These are phyloP conservation scores for Cephus spinipes DNA, from an alignment of 2,888 invertebrate species.

Conservation along the genomic window DNA sequence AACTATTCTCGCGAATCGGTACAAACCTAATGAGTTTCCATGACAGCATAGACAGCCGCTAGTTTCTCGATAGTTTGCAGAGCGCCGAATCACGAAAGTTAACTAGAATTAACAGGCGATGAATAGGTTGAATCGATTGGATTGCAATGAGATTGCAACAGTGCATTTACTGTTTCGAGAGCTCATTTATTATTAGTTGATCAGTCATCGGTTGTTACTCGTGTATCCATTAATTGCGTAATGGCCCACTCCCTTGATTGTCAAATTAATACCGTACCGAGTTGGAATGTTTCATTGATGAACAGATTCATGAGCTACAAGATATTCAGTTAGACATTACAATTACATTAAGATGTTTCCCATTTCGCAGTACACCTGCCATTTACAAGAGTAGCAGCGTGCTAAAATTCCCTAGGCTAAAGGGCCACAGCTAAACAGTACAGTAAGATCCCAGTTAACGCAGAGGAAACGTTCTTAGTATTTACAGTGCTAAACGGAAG, in stretches of 20 bases:
- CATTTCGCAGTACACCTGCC: neutral
- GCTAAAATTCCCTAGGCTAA: neutral
- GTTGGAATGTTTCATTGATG: neutral
- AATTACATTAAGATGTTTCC: neutral
- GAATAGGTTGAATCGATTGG: neutral
- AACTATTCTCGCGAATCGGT: neutral
- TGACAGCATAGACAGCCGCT: neutral
- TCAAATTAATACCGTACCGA: neutral
- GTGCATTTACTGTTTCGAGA: neutral
- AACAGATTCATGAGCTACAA: neutral
- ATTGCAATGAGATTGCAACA: neutral
- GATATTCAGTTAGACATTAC: neutral
- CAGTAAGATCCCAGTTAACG: neutral
- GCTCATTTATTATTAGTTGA: neutral
- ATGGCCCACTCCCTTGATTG: neutral
- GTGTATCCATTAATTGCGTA: neutral
- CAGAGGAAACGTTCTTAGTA: neutral
- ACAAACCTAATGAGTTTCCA: neutral
- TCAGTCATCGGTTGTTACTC: neutral
- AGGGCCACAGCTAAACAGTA: neutral
- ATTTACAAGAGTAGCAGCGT: neutral
- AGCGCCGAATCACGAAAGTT: neutral
- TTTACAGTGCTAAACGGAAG: neutral
- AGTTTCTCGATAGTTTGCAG: neutral
- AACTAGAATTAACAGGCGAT: neutral